A percentile compares a stretch with the other conserved stretches of the same genome.
These are phyloP conservation scores for Stichodactyla mertensii DNA, from an alignment of 64 coral and sea anemone genomes.

Conservation along the genomic window DNA sequence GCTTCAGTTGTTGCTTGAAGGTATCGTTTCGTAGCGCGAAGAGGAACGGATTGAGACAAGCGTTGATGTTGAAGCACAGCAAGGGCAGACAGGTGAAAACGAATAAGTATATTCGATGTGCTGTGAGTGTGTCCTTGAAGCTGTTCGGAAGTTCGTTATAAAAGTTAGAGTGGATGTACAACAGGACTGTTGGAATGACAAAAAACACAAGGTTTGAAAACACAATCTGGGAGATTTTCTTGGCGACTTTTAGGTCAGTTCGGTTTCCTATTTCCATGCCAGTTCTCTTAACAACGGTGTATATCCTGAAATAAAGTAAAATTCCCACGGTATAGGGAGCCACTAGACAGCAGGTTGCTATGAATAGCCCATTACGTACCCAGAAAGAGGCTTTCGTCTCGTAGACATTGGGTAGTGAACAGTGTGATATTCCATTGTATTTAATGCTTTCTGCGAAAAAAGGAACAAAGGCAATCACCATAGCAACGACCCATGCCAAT, in stretches of 20 bases:
- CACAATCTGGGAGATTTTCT: slow-evolving; percentile 38
- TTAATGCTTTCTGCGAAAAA: slow-evolving; percentile 22
- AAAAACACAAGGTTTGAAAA: slow-evolving; percentile 51
- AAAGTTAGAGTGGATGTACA: slow-evolving; percentile 22
- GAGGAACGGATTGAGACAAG: slow-evolving; percentile 49
- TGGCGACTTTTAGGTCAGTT: slow-evolving; percentile 31
- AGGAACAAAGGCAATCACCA: slow-evolving; percentile 47
- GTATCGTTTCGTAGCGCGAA: slow-evolving; percentile 33
- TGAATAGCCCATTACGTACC: background rate
- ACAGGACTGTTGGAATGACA: slow-evolving; percentile 29
- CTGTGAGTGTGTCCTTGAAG: background rate
- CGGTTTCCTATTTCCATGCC: slow-evolving; percentile 32
- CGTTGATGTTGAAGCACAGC: slow-evolving; percentile 31
- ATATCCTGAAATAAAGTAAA: slow-evolving; percentile 29
- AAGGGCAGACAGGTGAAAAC: slow-evolving; percentile 31
- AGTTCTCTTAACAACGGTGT: slow-evolving; percentile 17
- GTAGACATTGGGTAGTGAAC: slow-evolving; percentile 31
- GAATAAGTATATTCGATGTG: slow-evolving; percentile 18
- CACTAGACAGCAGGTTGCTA: slow-evolving; percentile 4
- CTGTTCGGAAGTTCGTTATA: background rate
- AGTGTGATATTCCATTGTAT: slow-evolving; percentile 53
- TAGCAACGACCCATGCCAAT: slow-evolving; percentile 30
- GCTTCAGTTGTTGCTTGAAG: slow-evolving; percentile 26
- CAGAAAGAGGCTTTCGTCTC: background rate
- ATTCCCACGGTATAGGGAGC: slow-evolving; percentile 27